phyloP scores from a whole-genome alignment of 2,888 invertebrate species.

The Megamerina dolium region DNA sequence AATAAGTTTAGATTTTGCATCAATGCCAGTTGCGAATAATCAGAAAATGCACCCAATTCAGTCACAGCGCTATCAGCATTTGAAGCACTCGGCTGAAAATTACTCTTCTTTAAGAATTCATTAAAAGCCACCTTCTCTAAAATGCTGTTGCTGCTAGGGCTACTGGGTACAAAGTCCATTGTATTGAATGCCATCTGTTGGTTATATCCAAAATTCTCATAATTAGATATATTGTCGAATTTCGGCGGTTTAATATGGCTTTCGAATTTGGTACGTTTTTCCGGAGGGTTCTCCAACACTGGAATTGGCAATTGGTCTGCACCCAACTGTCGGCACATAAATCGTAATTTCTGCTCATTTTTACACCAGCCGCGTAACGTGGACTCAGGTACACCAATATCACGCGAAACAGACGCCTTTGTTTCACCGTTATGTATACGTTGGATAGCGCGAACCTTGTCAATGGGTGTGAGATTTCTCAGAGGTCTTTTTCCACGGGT shows the following conservation, averaged over 20 bases:
- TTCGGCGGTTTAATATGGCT: constrained; percentile 30
- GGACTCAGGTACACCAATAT: constrained; percentile 79
- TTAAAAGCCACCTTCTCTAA: constrained; percentile 40
- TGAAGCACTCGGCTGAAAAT: neutral
- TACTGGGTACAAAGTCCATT: constrained; percentile 30
- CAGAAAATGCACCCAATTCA: constrained; percentile 50
- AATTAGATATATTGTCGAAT: constrained; percentile 30
- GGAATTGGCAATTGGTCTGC: constrained; percentile 50
- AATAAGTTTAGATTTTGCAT: constrained; percentile 54
- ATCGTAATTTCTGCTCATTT: constrained; percentile 68
- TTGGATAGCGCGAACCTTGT: constrained; percentile 74
- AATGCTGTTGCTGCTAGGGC: constrained; percentile 30
- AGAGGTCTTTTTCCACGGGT: constrained; percentile 69
- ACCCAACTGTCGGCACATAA: constrained; percentile 63
- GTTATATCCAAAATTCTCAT: constrained; percentile 37
- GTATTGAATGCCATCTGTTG: constrained; percentile 31
- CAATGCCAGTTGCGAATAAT: constrained; percentile 53
- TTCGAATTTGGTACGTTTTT: constrained; percentile 41
- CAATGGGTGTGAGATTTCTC: constrained; percentile 65
- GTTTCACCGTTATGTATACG: constrained; percentile 78
- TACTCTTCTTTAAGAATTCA: constrained; percentile 33
- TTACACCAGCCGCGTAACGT: constrained; percentile 83
- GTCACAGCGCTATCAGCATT: neutral
- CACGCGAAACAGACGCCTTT: constrained; percentile 77
- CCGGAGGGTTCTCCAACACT: constrained; percentile 34